Evolutionary conservation across 1,140 invertebrate species (phyloP).

Genomic region (Oryctes rhinoceros): DNA sequence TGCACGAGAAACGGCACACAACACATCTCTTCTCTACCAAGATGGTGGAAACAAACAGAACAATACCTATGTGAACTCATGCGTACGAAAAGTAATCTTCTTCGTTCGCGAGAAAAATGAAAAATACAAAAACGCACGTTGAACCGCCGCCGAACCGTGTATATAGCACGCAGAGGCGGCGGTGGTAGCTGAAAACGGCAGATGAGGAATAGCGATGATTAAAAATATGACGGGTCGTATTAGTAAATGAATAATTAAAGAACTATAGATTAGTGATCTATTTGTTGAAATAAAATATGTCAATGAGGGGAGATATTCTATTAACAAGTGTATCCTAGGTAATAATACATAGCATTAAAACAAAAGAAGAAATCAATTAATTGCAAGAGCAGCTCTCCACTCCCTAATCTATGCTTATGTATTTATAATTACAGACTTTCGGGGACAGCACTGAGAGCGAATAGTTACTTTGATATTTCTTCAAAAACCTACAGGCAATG

Average conservation of each 20-base stretch:
- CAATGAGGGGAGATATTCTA: no score
- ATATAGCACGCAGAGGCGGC: background rate
- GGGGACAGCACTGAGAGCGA: no score
- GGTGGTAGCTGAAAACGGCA: background rate
- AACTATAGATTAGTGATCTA: no score
- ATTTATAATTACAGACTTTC: no score
- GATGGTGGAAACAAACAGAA: conserved; percentile 58
- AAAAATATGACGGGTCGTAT: background rate
- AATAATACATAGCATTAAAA: no score
- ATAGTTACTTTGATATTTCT: no score
- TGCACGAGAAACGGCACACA: conserved; percentile 44
- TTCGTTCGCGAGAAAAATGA: conserved; percentile 45
- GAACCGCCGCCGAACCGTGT: conserved; percentile 36
- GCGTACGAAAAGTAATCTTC: conserved; percentile 53
- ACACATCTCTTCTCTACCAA: conserved; percentile 52
- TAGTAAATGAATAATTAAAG: background rate
- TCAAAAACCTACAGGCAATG: no score
- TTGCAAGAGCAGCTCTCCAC: no score
- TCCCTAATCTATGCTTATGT: no score
- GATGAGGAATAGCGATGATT: background rate
- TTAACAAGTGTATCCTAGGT: no score
- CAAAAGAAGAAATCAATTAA: no score
- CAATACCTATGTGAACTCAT: conserved; percentile 57
- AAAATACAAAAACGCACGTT: conserved; percentile 51
- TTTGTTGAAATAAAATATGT: no score